phyloP scores from a whole-genome alignment of 2,113 vertebrate species.

The Leuciscus idus region DNA sequence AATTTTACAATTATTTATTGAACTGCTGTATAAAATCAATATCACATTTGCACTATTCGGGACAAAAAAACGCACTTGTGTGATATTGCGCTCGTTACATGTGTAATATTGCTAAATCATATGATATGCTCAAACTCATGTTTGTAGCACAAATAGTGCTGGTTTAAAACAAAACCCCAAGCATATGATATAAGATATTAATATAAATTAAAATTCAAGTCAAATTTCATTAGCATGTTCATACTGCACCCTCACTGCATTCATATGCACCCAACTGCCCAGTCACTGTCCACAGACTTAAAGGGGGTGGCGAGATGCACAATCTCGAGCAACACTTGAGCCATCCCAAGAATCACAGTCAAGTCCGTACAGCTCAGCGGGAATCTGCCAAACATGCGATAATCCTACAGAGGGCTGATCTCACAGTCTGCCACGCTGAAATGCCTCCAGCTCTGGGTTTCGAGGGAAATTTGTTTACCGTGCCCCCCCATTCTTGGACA shows the following conservation, averaged over 20 bases:
- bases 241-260: background rate
- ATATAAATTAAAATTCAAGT: background rate
- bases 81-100: too few species aligned
- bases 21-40: too few species aligned
- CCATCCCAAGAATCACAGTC: constrained; percentile 16
- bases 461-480: constrained; percentile 3
- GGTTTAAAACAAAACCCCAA: background rate
- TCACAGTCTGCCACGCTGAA: constrained; percentile 45
- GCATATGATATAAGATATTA: background rate
- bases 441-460: constrained; percentile 33
- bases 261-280: background rate
- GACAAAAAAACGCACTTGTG: too few species aligned
- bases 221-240: background rate
- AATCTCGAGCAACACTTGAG: constrained; percentile 17
- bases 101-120: too few species aligned
- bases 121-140: too few species aligned
- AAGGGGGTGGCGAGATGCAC: background rate
- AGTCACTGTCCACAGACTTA: constrained; percentile 9
- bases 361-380: background rate
- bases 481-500: background rate
- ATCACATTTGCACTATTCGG: too few species aligned
- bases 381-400: constrained; percentile 35
- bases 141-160: background rate
- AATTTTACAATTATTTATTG: too few species aligned
- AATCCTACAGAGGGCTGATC: constrained; percentile 14